Conservation (phyloP, 1,140 invertebrate species). For the Calephelis virginiensis region DNA sequence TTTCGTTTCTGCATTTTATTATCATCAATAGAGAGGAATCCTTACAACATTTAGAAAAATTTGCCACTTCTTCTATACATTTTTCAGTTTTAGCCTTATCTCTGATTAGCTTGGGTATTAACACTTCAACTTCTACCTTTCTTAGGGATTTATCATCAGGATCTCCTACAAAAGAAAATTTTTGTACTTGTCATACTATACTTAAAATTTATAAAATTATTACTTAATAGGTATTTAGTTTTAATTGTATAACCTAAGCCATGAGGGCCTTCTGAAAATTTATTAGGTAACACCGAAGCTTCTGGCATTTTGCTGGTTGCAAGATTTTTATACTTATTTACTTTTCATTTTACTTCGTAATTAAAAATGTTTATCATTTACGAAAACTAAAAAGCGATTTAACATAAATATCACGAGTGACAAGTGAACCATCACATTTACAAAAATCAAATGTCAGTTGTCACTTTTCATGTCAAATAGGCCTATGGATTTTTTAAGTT, state of each 20-base stretch:
- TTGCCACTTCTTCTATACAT: conserved; percentile 84
- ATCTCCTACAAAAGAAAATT: conserved; percentile 83
- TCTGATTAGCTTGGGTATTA: conserved; percentile 92
- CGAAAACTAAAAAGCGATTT: too few species aligned
- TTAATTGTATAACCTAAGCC: conserved; percentile 74
- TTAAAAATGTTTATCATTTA: too few species aligned
- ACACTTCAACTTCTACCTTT: conserved; percentile 90
- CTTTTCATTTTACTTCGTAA: neutral
- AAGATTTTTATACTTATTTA: neutral
- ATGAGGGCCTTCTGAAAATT: conserved; percentile 75
- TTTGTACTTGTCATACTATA: neutral
- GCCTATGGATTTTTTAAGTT: too few species aligned
- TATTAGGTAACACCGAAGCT: conserved; percentile 58
- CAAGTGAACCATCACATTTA: too few species aligned
- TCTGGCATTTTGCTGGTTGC: conserved; percentile 37
- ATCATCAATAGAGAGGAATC: conserved; percentile 84
- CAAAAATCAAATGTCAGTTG: too few species aligned
- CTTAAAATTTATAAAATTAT: conserved; percentile 20
- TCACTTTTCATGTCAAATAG: too few species aligned
- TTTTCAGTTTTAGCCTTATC: conserved; percentile 88
- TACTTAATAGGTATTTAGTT: conserved; percentile 16
- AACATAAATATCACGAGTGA: too few species aligned
- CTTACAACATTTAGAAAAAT: conserved; percentile 88
- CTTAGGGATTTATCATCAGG: conserved; percentile 88
- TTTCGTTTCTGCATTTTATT: conserved; percentile 86